phyloP scores from a whole-genome alignment of 2,888 invertebrate genomes.

The Noctuana brunneofusca region DNA sequence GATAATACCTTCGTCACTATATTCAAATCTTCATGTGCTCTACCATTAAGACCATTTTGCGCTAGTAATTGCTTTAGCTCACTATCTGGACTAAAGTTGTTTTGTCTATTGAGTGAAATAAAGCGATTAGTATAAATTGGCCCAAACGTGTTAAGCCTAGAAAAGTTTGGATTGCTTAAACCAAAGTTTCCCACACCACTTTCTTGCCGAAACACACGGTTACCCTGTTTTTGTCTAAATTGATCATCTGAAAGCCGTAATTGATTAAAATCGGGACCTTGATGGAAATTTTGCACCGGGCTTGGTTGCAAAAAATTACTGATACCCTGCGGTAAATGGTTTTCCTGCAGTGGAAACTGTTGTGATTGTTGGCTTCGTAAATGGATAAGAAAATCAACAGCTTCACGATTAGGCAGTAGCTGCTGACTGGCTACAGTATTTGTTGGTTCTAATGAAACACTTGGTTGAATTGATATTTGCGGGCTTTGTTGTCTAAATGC shows the following conservation, averaged over 20 bases:
- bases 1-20: slow-evolving; percentile 92
- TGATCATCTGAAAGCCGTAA: slow-evolving; percentile 56
- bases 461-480: slow-evolving; percentile 79
- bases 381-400: slow-evolving; percentile 78
- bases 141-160: slow-evolving; percentile 66
- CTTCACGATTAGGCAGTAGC: slow-evolving; percentile 82
- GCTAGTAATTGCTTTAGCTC: slow-evolving; percentile 86
- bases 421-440: slow-evolving; percentile 74
- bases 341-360: slow-evolving; percentile 75
- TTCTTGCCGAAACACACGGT: slow-evolving; percentile 82
- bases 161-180: slow-evolving; percentile 70
- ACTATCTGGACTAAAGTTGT: slow-evolving; percentile 70
- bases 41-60: slow-evolving; percentile 85
- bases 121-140: slow-evolving; percentile 59
- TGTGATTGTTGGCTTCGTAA: slow-evolving; percentile 71
- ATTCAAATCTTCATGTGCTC: slow-evolving; percentile 88
- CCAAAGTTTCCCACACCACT: slow-evolving; percentile 85
- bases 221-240: slow-evolving; percentile 63
- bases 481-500: slow-evolving; percentile 55
- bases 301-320: slow-evolving; percentile 67
- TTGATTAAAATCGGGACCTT: slow-evolving; percentile 63
- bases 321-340: slow-evolving; percentile 75
- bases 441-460: slow-evolving; percentile 63
- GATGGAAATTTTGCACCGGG: slow-evolving; percentile 57
- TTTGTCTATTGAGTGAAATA: slow-evolving; percentile 59